A percentile compares a stretch with the other conserved stretches of the same genome.
phyloP scores from a whole-genome alignment of 2,888 invertebrate species.

The Cactoblastis cactorum region DNA sequence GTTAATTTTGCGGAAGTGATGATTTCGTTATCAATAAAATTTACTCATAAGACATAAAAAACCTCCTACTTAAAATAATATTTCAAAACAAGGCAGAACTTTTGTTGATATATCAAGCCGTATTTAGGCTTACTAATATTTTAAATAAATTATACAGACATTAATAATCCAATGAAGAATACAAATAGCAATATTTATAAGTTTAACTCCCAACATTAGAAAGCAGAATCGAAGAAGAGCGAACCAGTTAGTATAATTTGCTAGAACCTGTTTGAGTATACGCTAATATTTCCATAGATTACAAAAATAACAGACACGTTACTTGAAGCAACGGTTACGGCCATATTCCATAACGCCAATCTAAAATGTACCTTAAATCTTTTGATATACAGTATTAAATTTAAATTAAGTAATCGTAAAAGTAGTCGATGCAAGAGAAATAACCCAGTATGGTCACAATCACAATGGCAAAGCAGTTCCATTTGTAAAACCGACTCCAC shows the following conservation, averaged over 20 bases:
- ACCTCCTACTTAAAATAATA: neutral
- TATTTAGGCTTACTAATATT: neutral
- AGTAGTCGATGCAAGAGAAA: conserved; percentile 7
- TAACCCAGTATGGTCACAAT: conserved; percentile 12
- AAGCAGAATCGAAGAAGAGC: conserved; percentile 38
- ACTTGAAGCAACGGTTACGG: conserved; percentile 21
- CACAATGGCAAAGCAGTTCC: conserved; percentile 8
- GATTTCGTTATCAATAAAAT: too few species aligned
- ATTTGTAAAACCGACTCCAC: conserved; percentile 11
- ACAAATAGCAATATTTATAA: conserved; percentile 10
- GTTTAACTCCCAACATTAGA: conserved; percentile 6
- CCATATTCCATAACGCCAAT: neutral
- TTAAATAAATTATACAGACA: conserved; percentile 1
- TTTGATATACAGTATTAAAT: neutral
- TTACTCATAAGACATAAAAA: too few species aligned
- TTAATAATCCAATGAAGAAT: conserved; percentile 2
- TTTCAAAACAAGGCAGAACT: neutral
- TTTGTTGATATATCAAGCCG: neutral
- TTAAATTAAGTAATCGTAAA: conserved; percentile 17
- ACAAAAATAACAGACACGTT: conserved; percentile 13
- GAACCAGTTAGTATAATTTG: conserved; percentile 60
- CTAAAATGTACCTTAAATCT: neutral
- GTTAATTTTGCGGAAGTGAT: too few species aligned
- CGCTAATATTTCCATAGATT: conserved; percentile 7
- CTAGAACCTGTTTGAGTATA: conserved; percentile 50